A percentile compares a stretch with the other conserved stretches of the same genome.
phyloP scores from a whole-genome alignment of 2,113 vertebrate species.

The Hyperoodon ampullatus region DNA sequence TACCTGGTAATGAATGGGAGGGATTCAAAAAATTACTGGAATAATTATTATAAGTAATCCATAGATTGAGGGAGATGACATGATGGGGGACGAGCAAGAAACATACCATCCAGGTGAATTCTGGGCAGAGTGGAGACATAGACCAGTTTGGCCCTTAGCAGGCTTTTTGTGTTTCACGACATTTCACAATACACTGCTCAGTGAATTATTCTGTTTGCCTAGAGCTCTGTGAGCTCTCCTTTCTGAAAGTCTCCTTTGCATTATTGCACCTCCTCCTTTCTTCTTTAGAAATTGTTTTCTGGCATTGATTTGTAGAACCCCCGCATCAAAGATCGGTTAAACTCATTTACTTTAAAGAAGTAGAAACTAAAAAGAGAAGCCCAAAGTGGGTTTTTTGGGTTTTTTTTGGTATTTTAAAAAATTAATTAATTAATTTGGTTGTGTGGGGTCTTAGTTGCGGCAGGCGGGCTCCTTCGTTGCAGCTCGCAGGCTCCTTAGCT shows the following conservation, averaged over 20 bases:
- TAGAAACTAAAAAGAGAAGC: slow-evolving; percentile 18
- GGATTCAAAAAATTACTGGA: not conserved
- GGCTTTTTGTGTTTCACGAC: not conserved
- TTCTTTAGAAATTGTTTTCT: not conserved
- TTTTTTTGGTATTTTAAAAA: too few relatives aligned
- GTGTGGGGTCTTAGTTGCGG: too few relatives aligned
- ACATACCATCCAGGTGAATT: not conserved
- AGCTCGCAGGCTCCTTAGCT: too few relatives aligned
- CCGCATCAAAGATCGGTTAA: not conserved
- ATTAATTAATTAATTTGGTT: too few relatives aligned
- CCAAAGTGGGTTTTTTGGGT: too few relatives aligned
- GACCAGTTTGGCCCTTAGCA: not conserved
- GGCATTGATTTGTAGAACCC: not conserved
- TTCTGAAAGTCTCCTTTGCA: not conserved
- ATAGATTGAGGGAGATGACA: not conserved
- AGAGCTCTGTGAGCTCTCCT: not conserved
- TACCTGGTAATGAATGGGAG: not conserved
- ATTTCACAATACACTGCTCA: not conserved
- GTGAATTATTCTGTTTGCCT: not conserved
- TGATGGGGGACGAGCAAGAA: not conserved
- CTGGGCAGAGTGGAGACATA: not conserved
- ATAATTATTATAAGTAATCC: not conserved
- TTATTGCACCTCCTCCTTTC: not conserved
- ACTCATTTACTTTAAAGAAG: not conserved
- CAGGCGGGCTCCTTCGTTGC: too few relatives aligned